Evolutionary conservation across 30 jellyfish, hydroid and myxozoan genomes (phyloP).

Genomic region (Aurelia coerulea): DNA sequence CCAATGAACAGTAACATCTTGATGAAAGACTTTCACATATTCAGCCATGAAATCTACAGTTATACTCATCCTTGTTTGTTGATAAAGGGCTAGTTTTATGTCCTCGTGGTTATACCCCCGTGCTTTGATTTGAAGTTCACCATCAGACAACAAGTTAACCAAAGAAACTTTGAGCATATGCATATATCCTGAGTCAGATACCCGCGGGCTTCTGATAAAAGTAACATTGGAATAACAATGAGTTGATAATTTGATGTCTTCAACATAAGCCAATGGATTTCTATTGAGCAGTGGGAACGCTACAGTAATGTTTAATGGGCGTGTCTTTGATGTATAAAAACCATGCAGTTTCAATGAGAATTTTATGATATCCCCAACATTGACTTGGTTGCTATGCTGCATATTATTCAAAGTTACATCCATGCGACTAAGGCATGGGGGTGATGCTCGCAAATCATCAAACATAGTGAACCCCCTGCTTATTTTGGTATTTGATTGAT

Average conservation of each 20-base stretch:
- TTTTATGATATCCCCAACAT: slow-evolving; percentile 2
- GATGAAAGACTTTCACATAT: background rate
- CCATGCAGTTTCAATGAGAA: slow-evolving; percentile 1
- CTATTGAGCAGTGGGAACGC: background rate
- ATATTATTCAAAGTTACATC: background rate
- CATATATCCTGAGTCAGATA: background rate
- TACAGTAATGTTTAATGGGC: background rate
- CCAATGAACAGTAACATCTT: background rate
- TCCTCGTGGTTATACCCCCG: slow-evolving; percentile 24
- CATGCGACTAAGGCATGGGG: slow-evolving; percentile 51
- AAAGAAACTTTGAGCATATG: slow-evolving; percentile 8
- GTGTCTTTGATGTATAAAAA: slow-evolving; percentile 28
- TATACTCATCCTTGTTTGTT: background rate
- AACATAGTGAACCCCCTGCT: slow-evolving; percentile 14
- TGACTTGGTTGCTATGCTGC: background rate
- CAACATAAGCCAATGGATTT: slow-evolving; percentile 10
- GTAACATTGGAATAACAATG: background rate
- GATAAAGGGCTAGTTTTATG: background rate
- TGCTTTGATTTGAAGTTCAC: background rate
- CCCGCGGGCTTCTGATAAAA: too few species aligned
- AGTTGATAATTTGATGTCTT: background rate
- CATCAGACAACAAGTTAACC: slow-evolving; percentile 3
- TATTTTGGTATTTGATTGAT: background rate
- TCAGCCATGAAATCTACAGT: slow-evolving; percentile 22
- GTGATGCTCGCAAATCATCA: slow-evolving; percentile 53